These are phyloP conservation scores for Trichomalopsis sarcophagae DNA, from an alignment of 1,140 invertebrate genomes.

Conservation along the genomic window DNA sequence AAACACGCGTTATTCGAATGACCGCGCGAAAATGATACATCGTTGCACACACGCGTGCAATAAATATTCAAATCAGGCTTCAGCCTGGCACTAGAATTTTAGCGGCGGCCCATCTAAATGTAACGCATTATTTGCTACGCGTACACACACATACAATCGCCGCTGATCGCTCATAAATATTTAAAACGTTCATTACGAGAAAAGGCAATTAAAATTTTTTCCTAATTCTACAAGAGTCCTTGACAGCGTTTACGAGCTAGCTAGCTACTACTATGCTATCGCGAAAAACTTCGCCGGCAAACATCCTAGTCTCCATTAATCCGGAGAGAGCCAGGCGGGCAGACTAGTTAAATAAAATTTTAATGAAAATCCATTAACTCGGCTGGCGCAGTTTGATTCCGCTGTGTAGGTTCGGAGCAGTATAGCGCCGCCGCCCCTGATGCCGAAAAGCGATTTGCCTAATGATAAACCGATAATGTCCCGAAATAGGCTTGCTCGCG, in stretches of 20 bases:
- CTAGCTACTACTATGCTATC: too few relatives aligned
- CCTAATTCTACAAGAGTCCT: background rate
- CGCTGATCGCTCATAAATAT: conserved; percentile 12
- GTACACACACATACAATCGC: background rate
- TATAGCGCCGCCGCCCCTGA: background rate
- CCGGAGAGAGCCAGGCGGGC: background rate
- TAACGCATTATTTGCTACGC: conserved; percentile 14
- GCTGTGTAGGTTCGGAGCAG: background rate
- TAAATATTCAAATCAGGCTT: conserved; percentile 30
- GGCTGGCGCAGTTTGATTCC: background rate
- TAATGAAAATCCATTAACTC: conserved; percentile 46
- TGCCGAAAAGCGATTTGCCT: conserved; percentile 42
- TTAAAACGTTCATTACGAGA: conserved; percentile 3
- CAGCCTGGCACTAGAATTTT: background rate
- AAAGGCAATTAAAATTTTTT: background rate
- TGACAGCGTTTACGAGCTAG: too few relatives aligned
- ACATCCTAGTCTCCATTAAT: conserved; percentile 3
- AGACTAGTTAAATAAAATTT: conserved; percentile 42
- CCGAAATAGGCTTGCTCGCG: conserved; percentile 11
- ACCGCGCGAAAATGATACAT: conserved; percentile 2
- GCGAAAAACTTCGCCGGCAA: too few relatives aligned
- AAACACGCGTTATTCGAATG: conserved; percentile 19
- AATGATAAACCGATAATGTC: conserved; percentile 51
- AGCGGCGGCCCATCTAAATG: background rate
- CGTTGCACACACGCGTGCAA: background rate